Evolutionary conservation across 2,797 vertebrate species (phyloP).

Genomic region (Pelochelys cantorii): DNA sequence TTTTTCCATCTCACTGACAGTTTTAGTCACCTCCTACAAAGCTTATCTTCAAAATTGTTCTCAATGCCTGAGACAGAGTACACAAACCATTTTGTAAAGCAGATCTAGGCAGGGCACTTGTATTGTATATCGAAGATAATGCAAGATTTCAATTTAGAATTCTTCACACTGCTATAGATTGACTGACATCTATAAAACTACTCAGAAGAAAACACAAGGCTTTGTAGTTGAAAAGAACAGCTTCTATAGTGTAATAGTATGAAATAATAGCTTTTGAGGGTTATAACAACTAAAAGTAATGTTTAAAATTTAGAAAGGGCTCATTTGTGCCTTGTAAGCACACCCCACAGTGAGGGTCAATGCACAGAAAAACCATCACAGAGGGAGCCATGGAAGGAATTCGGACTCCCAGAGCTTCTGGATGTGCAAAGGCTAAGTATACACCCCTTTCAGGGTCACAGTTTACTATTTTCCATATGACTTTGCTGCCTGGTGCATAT

Average conservation of each 20-base stretch:
- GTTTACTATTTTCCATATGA: background rate
- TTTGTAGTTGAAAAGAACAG: background rate
- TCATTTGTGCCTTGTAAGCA: background rate
- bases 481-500: background rate
- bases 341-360: background rate
- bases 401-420: no score
- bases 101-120: background rate
- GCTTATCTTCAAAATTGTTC: background rate
- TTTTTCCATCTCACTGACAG: background rate
- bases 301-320: background rate
- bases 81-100: background rate
- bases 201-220: background rate
- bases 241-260: background rate
- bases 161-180: background rate
- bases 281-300: background rate
- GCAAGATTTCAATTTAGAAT: background rate
- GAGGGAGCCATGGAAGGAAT: background rate
- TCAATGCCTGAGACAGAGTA: background rate
- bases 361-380: no score
- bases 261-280: background rate
- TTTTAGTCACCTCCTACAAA: background rate
- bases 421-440: no score
- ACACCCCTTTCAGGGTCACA: background rate
- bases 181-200: background rate
- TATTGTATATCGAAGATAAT: background rate